Percentiles rank a stretch among this genome's conserved stretches.
phyloP scores from a whole-genome alignment of 2,888 invertebrate species.

The Gastracanthus pulcherrimus region DNA sequence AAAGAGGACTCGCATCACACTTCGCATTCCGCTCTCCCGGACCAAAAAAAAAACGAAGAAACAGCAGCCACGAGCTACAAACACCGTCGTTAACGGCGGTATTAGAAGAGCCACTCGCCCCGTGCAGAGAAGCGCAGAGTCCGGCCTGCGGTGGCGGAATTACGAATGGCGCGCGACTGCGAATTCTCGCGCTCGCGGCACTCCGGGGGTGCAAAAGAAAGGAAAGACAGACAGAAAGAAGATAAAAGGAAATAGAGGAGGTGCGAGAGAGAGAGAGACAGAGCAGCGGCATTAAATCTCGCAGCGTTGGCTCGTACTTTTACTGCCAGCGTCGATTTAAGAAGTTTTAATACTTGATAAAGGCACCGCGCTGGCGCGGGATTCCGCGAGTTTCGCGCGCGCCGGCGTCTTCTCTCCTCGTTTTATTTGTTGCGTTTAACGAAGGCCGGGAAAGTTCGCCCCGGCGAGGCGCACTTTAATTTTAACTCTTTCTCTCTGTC shows the following conservation, averaged over 20 bases:
- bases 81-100: too few relatives aligned
- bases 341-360: conserved; percentile 72
- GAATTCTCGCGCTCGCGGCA: too few relatives aligned
- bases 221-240: too few relatives aligned
- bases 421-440: conserved; percentile 51
- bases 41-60: neutral
- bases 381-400: conserved; percentile 4
- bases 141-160: neutral
- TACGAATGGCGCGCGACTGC: neutral
- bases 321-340: conserved; percentile 66
- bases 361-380: conserved; percentile 59
- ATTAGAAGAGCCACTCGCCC: too few relatives aligned
- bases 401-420: conserved; percentile 14
- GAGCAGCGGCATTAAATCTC: conserved; percentile 65
- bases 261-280: conserved; percentile 36
- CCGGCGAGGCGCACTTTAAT: conserved; percentile 34
- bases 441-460: conserved; percentile 45
- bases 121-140: neutral
- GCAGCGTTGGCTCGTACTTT: conserved; percentile 65
- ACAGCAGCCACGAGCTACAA: too few relatives aligned
- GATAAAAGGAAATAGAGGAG: neutral
- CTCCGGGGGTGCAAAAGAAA: too few relatives aligned
- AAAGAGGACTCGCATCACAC: too few relatives aligned
- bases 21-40: too few relatives aligned
- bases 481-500: conserved; percentile 25